These are phyloP conservation scores for Meriones unguiculatus DNA, from an alignment of 2,113 vertebrate genomes.

Conservation along the genomic window DNA sequence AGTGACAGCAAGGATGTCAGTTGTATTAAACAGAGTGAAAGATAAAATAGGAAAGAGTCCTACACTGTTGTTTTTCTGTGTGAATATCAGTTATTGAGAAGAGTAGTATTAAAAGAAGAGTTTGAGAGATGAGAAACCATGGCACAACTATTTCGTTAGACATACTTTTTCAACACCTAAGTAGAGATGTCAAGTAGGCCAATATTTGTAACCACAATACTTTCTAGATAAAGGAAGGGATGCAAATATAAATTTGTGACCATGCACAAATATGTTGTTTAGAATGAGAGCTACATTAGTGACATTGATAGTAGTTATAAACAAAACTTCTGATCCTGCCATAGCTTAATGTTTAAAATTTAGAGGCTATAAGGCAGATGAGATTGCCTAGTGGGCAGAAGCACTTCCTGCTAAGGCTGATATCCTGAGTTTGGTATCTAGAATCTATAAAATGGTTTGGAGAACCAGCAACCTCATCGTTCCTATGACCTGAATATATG, in stretches of 20 bases:
- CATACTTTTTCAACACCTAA: neutral
- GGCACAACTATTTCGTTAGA: neutral
- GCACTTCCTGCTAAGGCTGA: neutral
- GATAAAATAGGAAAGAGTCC: neutral
- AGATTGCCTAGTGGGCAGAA: neutral
- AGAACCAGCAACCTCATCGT: neutral
- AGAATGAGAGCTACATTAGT: neutral
- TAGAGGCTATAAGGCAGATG: neutral
- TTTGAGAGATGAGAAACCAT: neutral
- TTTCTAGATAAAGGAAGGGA: neutral
- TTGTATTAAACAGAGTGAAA: neutral
- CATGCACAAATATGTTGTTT: neutral
- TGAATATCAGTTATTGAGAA: neutral
- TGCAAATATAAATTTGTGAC: neutral
- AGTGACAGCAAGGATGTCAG: neutral
- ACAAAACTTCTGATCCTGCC: neutral
- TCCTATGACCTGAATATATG: neutral
- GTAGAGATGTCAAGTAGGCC: neutral
- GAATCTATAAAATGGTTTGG: neutral
- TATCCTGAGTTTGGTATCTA: neutral
- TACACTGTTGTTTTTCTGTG: neutral
- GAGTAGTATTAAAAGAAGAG: neutral
- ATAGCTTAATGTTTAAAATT: neutral
- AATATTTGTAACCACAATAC: neutral
- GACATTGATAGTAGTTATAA: neutral